phyloP scores from a whole-genome alignment of 2,888 invertebrate species.

The Apodemia mormo region DNA sequence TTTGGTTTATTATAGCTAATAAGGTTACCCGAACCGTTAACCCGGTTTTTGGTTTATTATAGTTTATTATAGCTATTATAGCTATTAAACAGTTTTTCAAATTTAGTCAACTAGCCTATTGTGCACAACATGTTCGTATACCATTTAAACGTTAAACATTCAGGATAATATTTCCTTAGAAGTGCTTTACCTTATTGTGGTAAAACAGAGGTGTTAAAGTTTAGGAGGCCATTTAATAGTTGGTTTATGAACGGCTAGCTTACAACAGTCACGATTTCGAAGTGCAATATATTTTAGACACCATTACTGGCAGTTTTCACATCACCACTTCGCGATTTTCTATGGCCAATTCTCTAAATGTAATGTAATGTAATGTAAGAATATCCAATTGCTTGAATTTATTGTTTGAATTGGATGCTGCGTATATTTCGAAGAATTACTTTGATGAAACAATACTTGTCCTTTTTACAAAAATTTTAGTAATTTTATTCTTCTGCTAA shows the following conservation, averaged over 20 bases:
- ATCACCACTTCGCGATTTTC: neutral
- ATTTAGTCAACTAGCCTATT: too few species aligned
- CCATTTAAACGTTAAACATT: neutral
- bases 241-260: conserved; percentile 4
- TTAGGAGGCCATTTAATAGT: conserved; percentile 4
- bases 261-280: conserved; percentile 5
- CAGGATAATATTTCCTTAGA: conserved; percentile 9
- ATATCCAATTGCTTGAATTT: neutral
- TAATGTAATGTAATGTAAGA: too few species aligned
- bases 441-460: too few species aligned
- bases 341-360: neutral
- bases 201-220: conserved; percentile 1
- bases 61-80: too few species aligned
- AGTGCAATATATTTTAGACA: conserved; percentile 4
- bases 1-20: too few species aligned
- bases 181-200: neutral
- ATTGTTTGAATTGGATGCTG: neutral
- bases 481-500: too few species aligned
- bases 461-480: too few species aligned
- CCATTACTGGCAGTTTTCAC: neutral
- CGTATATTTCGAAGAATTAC: too few species aligned
- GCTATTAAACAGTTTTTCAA: too few species aligned
- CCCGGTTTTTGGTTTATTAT: too few species aligned
- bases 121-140: too few species aligned
- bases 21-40: too few species aligned